Evolutionary conservation across 1,140 invertebrate genomes (phyloP), one percentile per base, ranked within the genome.

Genomic region (Drosophila pandora): DNA sequence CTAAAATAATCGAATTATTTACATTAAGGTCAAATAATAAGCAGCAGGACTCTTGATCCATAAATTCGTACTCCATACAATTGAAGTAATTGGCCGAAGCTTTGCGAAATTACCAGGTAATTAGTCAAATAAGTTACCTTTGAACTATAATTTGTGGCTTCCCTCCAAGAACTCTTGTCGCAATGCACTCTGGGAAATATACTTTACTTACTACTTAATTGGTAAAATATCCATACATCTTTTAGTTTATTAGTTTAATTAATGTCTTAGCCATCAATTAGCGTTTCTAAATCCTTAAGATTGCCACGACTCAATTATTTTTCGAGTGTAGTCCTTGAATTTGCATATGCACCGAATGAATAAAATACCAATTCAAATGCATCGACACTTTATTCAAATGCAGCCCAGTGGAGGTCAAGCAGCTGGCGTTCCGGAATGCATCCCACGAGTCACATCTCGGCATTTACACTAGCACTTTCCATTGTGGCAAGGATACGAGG

Each of bases 301-400:
- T 7, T 9, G 1, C 0, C 32, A 10, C 8, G 32, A 2, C 9
- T 37, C 34, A 21, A 3, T 47, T 8, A n/a, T 49, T 25, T 49
- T 49, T 49, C 5, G 2, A 58, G 55, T 58, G 41, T 58, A 30
- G 2, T n/a, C 32, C n/a, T 12, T n/a, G 8, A 3, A 52, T 30
- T 41, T 37, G 28, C 8, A 52, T 45, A 12, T 32, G 28, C 23
- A n/a, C 22, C 2, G 43, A 22, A 22, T 65, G 32, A 48, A 69
- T 67, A 50, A 52, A 58, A 52, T 6, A 32, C 37, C n/a, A 30
- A 30, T 59, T 37, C 28, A 37, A 57, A 70, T 58, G 21, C 47
- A 30, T 47, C 25, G 23, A 52, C 25, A 47, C 23, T 30, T 9
- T 47, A 23, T 21, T 64, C 28, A 61, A 61, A 61, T 61, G 43